Percentiles rank a stretch among this genome's conserved stretches.
Evolutionary conservation across 2,888 invertebrate species (phyloP).

Genomic region (Dryomyza anilis): DNA sequence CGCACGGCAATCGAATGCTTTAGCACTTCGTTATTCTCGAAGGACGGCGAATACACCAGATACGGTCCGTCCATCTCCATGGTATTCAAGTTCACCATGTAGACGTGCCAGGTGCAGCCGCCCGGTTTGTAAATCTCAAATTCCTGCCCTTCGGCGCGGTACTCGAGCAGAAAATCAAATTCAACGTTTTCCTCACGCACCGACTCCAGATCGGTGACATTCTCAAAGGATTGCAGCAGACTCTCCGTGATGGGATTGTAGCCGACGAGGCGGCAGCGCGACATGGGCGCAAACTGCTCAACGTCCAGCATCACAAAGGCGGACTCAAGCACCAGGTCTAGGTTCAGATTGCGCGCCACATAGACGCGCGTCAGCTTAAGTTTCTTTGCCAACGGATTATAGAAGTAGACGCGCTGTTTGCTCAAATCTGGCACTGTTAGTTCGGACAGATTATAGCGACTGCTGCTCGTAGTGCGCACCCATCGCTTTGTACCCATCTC

Average conservation of each 20-base stretch:
- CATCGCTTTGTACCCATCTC: slow-evolving; percentile 59
- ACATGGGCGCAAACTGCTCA: slow-evolving; percentile 66
- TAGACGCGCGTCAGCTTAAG: slow-evolving; percentile 66
- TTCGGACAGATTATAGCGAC: slow-evolving; percentile 57
- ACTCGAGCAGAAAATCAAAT: slow-evolving; percentile 71
- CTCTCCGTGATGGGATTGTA: slow-evolving; percentile 69
- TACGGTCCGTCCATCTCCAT: slow-evolving; percentile 69
- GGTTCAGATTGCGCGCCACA: slow-evolving; percentile 66
- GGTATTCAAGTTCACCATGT: slow-evolving; percentile 66
- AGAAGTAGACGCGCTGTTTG: slow-evolving; percentile 70
- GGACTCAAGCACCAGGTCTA: slow-evolving; percentile 66
- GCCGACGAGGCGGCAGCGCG: slow-evolving; percentile 73
- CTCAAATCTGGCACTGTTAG: slow-evolving; percentile 61
- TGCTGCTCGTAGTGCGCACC: slow-evolving; percentile 63
- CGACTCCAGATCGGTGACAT: slow-evolving; percentile 55
- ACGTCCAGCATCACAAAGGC: slow-evolving; percentile 68
- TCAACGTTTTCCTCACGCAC: slow-evolving; percentile 47
- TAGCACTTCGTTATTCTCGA: slow-evolving; percentile 66
- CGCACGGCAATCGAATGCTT: slow-evolving; percentile 65
- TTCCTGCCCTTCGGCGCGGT: slow-evolving; percentile 65
- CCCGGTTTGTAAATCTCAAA: slow-evolving; percentile 70
- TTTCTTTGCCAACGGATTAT: slow-evolving; percentile 66
- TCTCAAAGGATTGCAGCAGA: slow-evolving; percentile 72
- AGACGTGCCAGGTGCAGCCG: slow-evolving; percentile 68
- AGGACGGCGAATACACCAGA: slow-evolving; percentile 66